A percentile compares a stretch with the other conserved stretches of the same genome.
phyloP scores from a whole-genome alignment of 2,113 vertebrate genomes.

The Corydoras sp. region DNA sequence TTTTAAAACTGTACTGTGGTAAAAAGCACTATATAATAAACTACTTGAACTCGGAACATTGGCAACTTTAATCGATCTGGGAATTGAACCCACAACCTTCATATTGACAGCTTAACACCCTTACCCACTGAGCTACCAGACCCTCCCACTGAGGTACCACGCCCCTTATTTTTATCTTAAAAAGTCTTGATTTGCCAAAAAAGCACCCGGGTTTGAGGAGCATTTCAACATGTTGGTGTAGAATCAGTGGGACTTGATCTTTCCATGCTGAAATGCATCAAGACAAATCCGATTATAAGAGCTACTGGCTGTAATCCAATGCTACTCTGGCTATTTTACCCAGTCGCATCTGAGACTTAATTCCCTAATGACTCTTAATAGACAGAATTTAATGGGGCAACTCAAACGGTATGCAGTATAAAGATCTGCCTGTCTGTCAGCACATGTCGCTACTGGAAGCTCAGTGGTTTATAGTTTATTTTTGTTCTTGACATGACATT shows the following conservation, averaged over 20 bases:
- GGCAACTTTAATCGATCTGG: too few species aligned
- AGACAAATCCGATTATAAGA: conserved; percentile 12
- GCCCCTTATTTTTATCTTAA: too few species aligned
- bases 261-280: conserved; percentile 20
- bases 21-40: too few species aligned
- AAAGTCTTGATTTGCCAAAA: neutral
- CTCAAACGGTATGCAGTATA: conserved; percentile 7
- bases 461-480: neutral
- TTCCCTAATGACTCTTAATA: conserved; percentile 44
- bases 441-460: neutral
- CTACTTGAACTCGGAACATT: too few species aligned
- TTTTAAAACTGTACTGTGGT: too few species aligned
- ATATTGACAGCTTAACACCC: too few species aligned
- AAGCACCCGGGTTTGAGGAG: neutral
- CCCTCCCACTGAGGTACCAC: too few species aligned
- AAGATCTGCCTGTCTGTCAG: conserved; percentile 6
- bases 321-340: conserved; percentile 17
- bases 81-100: too few species aligned
- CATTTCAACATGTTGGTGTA: neutral
- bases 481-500: neutral
- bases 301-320: conserved; percentile 37
- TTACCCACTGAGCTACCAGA: too few species aligned
- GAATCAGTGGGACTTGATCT: neutral
- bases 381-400: conserved; percentile 22
- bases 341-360: conserved; percentile 42